These are phyloP conservation scores for Coregonus clupeaformis DNA, from an alignment of 2,113 vertebrate genomes.

Conservation along the genomic window DNA sequence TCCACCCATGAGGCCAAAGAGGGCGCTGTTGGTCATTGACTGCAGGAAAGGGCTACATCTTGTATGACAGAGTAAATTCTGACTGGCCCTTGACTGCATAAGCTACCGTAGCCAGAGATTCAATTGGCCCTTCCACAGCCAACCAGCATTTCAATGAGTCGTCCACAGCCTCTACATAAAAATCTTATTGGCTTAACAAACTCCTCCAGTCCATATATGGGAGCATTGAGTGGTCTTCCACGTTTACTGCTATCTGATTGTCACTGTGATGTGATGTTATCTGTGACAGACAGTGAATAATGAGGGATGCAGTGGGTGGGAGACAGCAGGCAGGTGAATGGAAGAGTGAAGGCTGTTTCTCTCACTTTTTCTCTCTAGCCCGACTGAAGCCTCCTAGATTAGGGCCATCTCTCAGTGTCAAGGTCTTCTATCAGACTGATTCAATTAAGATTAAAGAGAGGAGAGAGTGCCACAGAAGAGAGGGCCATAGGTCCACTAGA, in stretches of 20 bases:
- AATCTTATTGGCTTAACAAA: background rate
- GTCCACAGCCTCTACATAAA: background rate
- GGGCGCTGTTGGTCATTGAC: no score
- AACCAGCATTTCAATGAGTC: background rate
- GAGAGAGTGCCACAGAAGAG: slow-evolving; percentile 69
- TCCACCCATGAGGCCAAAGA: no score
- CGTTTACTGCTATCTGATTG: slow-evolving; percentile 63
- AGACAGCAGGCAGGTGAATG: slow-evolving; percentile 73
- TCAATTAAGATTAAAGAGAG: slow-evolving; percentile 87
- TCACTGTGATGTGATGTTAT: slow-evolving; percentile 33
- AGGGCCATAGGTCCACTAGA: background rate
- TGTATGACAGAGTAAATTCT: no score
- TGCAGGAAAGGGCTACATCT: no score
- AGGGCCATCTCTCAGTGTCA: slow-evolving; percentile 85
- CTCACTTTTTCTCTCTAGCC: slow-evolving; percentile 68
- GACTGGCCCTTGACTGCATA: no score
- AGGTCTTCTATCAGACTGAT: slow-evolving; percentile 80
- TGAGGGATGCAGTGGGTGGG: slow-evolving; percentile 65
- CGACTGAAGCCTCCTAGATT: slow-evolving; percentile 76
- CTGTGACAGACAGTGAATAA: slow-evolving; percentile 78
- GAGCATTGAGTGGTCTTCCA: slow-evolving; percentile 80
- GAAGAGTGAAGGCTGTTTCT: slow-evolving; percentile 78
- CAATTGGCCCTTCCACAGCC: background rate
- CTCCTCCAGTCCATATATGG: background rate
- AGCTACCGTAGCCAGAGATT: background rate